Evolutionary conservation across 2,888 invertebrate species (phyloP), one percentile per base, ranked within the genome.

Genomic region (Acanthoscelides obtectus): DNA sequence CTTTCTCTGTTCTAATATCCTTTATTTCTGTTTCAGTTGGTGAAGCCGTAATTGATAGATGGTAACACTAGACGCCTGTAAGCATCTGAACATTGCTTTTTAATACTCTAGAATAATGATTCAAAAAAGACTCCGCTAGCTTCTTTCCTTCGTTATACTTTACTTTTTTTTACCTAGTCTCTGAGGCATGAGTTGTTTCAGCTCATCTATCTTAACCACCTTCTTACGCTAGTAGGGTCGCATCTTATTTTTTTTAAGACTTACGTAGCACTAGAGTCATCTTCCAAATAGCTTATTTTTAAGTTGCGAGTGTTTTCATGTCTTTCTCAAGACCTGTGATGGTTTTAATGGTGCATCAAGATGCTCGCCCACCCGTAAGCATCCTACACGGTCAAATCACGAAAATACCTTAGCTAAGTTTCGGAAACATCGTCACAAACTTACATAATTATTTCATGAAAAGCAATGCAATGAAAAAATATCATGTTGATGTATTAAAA

Each of bases 41-140:
- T 88, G 92, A 92, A 85, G 87, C 86, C 87, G 91, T 92, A 87
- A 84, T 90, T 88, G 89, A 90, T 89, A 91, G 89, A 88, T 91
- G 90, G 91, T 88, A 89, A 87, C 77, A 79, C 75, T 75, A 78
- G 76, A 6, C 25, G 25, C 6, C 25, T 25, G 25, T 6, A 6
- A 25, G 25, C 25, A 25, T 25, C 25, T 25, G 25, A 25, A 25
- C 25, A 25, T 25, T 25, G 25, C 25, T 25, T 25, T 72, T 25
- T 25, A 25, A 25, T 25, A 25, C 3, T 25, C 25, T 25, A 25
- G 25, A 25, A 5, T 25, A 77, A 73, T 78, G 76, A 74, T 78
- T 75, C 73, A 69, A 76, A 79, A 79, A 80, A 81, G 79, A 81
- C 78, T 81, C 78, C 72, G 76, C 77, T 74, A 76, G 81, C 81